phyloP scores from a whole-genome alignment of 1,140 invertebrate genomes.

The Bombus sylvicola region DNA sequence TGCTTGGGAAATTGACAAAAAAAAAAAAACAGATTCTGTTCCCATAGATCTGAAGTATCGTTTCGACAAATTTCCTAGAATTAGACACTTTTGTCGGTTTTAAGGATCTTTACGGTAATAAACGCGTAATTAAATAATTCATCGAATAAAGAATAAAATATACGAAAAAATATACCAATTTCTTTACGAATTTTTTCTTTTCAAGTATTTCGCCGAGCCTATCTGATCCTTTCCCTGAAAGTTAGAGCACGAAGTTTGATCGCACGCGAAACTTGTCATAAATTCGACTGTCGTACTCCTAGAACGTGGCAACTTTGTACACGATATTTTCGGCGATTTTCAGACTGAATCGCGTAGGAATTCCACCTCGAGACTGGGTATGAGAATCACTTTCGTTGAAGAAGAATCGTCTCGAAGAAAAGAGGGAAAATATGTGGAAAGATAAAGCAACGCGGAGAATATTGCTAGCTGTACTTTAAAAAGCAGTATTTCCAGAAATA shows the following conservation, averaged over 20 bases:
- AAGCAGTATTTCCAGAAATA: not conserved
- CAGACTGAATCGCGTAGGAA: not conserved
- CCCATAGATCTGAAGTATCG: too few species aligned
- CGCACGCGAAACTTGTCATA: too few species aligned
- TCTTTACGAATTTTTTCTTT: fast-evolving
- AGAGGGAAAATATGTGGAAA: not conserved
- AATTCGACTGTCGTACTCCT: too few species aligned
- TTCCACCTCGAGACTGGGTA: not conserved
- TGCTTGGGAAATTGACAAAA: too few species aligned
- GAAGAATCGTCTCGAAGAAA: not conserved
- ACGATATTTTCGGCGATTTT: not conserved
- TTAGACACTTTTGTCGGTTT: not conserved
- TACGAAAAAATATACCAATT: too few species aligned
- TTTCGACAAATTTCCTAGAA: not conserved
- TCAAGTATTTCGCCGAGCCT: not conserved
- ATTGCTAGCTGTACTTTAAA: not conserved
- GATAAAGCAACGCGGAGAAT: not conserved
- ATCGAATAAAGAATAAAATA: too few species aligned
- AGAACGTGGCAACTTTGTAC: too few species aligned
- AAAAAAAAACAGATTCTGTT: too few species aligned
- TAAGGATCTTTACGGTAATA: too few species aligned
- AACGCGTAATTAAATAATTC: too few species aligned
- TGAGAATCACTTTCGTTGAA: not conserved
- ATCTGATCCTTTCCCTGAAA: not conserved
- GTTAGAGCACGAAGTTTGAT: not conserved